phyloP scores from a whole-genome alignment of 2,113 vertebrate species.

The Antechinus stuartii region DNA sequence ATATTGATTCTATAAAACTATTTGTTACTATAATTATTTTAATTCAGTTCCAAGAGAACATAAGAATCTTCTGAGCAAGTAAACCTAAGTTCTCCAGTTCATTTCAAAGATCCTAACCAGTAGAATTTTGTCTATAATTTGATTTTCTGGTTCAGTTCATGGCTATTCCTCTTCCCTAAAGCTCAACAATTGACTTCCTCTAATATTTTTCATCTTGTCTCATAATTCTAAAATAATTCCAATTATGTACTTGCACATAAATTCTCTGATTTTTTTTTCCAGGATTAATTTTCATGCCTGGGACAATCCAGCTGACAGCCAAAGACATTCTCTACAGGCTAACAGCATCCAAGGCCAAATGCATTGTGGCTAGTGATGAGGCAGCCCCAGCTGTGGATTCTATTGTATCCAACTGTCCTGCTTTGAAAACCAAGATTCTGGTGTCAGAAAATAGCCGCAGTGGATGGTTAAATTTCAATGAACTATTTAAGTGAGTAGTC shows the following conservation, averaged over 20 bases:
- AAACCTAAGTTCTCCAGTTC: neutral
- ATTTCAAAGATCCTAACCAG: constrained; percentile 2
- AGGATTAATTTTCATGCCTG: constrained; percentile 87
- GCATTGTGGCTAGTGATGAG: constrained; percentile 84
- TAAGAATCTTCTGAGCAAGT: constrained; percentile 44
- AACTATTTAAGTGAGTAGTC: constrained; percentile 85
- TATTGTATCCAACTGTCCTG: constrained; percentile 80
- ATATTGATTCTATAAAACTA: constrained; percentile 19
- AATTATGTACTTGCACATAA: neutral
- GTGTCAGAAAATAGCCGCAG: constrained; percentile 81
- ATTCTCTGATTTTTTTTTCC: constrained; percentile 53
- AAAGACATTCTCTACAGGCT: constrained; percentile 89
- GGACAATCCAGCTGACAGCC: constrained; percentile 86
- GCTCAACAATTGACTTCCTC: neutral
- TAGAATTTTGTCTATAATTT: constrained; percentile 10
- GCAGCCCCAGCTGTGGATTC: constrained; percentile 84
- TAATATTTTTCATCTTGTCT: neutral
- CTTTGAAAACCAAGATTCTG: constrained; percentile 85
- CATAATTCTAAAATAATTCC: neutral
- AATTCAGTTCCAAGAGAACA: constrained; percentile 12
- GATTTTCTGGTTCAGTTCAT: neutral
- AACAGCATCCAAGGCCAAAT: constrained; percentile 83
- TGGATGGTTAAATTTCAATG: constrained; percentile 87
- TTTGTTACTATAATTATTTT: neutral
- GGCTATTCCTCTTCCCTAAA: neutral